Conservation (phyloP, 2,113 vertebrate genomes). For the Genyomyrus donnyi region DNA sequence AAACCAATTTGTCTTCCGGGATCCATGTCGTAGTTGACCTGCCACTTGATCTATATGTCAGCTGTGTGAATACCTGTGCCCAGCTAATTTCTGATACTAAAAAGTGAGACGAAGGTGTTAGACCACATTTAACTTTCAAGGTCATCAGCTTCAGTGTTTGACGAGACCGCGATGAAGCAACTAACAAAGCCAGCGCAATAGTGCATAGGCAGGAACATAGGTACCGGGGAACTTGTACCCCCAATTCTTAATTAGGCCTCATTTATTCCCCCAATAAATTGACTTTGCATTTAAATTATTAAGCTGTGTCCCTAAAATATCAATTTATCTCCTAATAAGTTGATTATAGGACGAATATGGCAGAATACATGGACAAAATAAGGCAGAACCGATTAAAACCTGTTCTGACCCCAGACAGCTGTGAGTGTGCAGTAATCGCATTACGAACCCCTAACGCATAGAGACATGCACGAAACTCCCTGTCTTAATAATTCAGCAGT, state of each 20-base stretch:
- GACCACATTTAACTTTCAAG: background rate
- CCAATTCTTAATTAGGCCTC: background rate
- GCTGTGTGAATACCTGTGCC: background rate
- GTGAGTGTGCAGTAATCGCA: constrained; percentile 20
- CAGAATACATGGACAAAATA: background rate
- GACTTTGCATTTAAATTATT: background rate
- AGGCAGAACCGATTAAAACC: background rate
- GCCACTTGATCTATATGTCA: background rate
- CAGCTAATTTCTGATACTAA: background rate
- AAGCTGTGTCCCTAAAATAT: background rate
- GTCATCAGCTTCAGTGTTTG: background rate
- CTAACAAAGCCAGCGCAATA: background rate
- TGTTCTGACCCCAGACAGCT: constrained; percentile 35
- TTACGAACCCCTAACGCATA: background rate
- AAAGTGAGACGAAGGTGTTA: background rate
- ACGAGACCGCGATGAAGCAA: background rate
- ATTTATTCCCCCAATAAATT: background rate
- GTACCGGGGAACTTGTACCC: background rate
- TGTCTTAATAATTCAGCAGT: background rate
- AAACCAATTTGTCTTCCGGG: background rate
- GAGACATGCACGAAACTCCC: background rate
- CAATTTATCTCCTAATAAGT: background rate
- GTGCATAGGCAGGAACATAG: background rate
- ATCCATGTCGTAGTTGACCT: background rate
- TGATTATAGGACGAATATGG: background rate